Conservation (phyloP, 1,140 invertebrate species). For the Pseudachorutes palmiensis region DNA sequence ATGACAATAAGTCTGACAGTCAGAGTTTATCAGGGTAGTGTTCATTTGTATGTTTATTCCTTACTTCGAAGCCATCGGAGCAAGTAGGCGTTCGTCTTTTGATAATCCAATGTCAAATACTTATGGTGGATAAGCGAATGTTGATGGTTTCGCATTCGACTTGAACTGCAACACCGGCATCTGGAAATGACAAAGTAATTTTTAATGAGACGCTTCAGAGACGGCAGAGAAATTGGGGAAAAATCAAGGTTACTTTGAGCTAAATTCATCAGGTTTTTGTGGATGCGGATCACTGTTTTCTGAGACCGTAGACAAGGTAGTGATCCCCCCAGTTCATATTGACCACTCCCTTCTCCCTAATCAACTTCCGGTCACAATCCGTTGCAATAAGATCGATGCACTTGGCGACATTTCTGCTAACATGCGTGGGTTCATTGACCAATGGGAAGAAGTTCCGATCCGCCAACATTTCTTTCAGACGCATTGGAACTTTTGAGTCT, state of each 20-base stretch:
- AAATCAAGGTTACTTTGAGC: too few relatives aligned
- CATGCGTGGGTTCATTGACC: neutral
- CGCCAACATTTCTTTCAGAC: neutral
- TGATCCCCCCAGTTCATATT: neutral
- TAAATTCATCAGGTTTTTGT: too few relatives aligned
- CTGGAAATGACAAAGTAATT: conserved; percentile 41
- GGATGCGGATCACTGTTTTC: too few relatives aligned
- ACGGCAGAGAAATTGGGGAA: neutral
- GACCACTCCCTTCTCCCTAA: neutral
- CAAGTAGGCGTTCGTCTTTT: too few relatives aligned
- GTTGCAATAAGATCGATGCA: conserved; percentile 1
- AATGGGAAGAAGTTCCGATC: conserved; percentile 4
- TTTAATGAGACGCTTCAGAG: too few relatives aligned
- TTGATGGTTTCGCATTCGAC: conserved; percentile 87
- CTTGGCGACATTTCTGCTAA: neutral
- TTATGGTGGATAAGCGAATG: conserved; percentile 94
- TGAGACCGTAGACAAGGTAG: conserved; percentile 1
- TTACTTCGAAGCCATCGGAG: too few relatives aligned
- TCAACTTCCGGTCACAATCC: neutral
- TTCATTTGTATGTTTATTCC: too few relatives aligned
- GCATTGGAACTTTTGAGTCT: neutral
- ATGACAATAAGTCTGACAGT: too few relatives aligned
- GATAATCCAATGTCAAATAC: too few relatives aligned
- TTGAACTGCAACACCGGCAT: conserved; percentile 93
- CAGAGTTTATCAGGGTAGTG: too few relatives aligned